Conservation (phyloP, 1,140 invertebrate species). For the Aphaenogaster floridana region DNA sequence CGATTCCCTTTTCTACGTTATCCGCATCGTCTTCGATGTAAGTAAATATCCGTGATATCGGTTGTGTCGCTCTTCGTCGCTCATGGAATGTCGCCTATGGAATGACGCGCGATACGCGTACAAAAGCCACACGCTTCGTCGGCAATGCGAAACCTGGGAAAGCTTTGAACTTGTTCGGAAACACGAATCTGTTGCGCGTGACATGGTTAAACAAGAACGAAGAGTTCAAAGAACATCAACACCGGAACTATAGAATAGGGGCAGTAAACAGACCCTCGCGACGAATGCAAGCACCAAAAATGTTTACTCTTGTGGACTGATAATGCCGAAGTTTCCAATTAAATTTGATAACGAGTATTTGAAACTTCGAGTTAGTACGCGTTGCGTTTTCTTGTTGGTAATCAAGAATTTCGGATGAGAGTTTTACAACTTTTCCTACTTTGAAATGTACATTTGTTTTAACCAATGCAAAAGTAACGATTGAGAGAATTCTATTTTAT, state of each 20-base stretch:
- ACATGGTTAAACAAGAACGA: constrained; percentile 50
- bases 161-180: constrained; percentile 57
- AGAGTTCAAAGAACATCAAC: constrained; percentile 20
- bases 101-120: constrained; percentile 13
- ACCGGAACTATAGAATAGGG: constrained; percentile 18
- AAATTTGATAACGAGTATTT: constrained; percentile 3
- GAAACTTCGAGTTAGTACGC: neutral
- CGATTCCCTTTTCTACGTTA: constrained; percentile 6
- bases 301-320: constrained; percentile 37
- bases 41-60: constrained; percentile 6
- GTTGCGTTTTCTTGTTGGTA: neutral
- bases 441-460: constrained; percentile 21
- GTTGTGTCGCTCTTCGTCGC: neutral
- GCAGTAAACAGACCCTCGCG: neutral
- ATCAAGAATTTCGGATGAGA: neutral
- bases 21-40: neutral
- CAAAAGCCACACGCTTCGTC: constrained; percentile 38
- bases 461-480: neutral
- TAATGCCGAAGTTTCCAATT: constrained; percentile 32
- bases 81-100: constrained; percentile 22
- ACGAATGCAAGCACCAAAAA: neutral
- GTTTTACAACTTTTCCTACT: neutral
- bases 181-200: constrained; percentile 26
- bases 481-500: neutral
- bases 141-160: constrained; percentile 22